These are phyloP conservation scores for Vanacampus margaritifer DNA, from an alignment of 2,113 vertebrate genomes.

Conservation along the genomic window DNA sequence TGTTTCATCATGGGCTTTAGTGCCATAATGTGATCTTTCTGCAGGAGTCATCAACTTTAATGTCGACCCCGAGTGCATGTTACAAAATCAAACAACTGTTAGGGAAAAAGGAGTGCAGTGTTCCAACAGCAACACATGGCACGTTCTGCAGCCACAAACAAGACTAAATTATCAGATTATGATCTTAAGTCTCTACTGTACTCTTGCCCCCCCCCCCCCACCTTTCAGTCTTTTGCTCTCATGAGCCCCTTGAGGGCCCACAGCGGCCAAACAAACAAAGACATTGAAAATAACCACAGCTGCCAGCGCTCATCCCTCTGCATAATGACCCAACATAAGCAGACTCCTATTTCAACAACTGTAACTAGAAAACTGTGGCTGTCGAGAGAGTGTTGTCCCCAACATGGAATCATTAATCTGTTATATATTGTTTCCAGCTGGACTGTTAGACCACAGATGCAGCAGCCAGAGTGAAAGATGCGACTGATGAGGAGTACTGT, in stretches of 20 bases:
- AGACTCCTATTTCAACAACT: slow-evolving; percentile 28
- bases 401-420: not conserved
- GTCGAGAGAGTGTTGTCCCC: not conserved
- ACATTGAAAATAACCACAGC: slow-evolving; percentile 71
- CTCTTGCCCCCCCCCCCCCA: not conserved
- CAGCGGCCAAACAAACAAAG: slow-evolving; percentile 51
- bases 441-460: not conserved
- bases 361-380: slow-evolving; percentile 7
- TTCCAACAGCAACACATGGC: not conserved
- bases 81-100: not conserved
- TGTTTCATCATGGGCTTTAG: slow-evolving; percentile 29
- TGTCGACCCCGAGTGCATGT: not conserved
- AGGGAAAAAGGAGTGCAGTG: not conserved
- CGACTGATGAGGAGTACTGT: not conserved
- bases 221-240: not conserved
- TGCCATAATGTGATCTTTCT: slow-evolving; percentile 18
- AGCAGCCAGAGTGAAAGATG: not conserved
- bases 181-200: slow-evolving; percentile 1
- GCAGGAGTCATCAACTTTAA: slow-evolving; percentile 7
- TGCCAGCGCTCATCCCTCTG: slow-evolving; percentile 52
- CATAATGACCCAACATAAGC: slow-evolving; percentile 30
- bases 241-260: slow-evolving; percentile 36
- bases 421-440: not conserved
- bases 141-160: slow-evolving; percentile 1
- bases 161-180: slow-evolving; percentile 8